Conservation (phyloP, 2,888 invertebrate genomes). For the Nomada fucata region DNA sequence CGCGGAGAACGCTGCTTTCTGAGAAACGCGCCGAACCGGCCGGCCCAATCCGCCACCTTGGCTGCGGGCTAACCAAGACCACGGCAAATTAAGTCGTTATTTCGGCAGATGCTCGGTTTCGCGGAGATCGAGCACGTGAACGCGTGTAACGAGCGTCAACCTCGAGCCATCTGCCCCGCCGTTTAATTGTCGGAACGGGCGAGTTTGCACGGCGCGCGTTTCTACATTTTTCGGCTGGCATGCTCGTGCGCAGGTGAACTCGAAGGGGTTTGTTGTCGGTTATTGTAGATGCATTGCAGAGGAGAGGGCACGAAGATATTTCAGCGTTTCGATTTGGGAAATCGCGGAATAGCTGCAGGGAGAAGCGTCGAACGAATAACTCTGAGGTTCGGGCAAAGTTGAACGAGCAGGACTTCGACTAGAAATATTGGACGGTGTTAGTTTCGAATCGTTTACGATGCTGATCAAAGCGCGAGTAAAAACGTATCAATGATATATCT, state of each 20-base stretch:
- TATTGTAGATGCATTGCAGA: background rate
- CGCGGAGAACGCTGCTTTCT: constrained; percentile 50
- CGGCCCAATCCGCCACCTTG: constrained; percentile 64
- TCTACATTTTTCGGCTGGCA: background rate
- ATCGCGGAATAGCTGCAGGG: too few species aligned
- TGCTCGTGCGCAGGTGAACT: background rate
- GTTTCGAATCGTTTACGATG: too few species aligned
- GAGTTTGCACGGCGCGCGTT: background rate
- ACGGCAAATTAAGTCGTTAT: constrained; percentile 81
- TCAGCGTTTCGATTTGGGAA: too few species aligned
- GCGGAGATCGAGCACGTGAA: constrained; percentile 67
- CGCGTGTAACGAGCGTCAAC: constrained; percentile 56
- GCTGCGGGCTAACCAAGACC: constrained; percentile 70
- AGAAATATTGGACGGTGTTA: too few species aligned
- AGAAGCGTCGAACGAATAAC: too few species aligned
- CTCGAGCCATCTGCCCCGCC: constrained; percentile 46
- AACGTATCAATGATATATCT: too few species aligned
- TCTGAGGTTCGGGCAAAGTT: too few species aligned
- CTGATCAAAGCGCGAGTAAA: too few species aligned
- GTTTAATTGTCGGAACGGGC: constrained; percentile 52
- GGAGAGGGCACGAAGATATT: too few species aligned
- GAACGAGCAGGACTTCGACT: too few species aligned
- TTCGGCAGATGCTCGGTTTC: constrained; percentile 80
- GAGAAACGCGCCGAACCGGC: constrained; percentile 53
- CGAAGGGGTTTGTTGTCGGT: background rate